Conservation (phyloP, 2,113 vertebrate genomes). For the Takifugu flavidus region DNA sequence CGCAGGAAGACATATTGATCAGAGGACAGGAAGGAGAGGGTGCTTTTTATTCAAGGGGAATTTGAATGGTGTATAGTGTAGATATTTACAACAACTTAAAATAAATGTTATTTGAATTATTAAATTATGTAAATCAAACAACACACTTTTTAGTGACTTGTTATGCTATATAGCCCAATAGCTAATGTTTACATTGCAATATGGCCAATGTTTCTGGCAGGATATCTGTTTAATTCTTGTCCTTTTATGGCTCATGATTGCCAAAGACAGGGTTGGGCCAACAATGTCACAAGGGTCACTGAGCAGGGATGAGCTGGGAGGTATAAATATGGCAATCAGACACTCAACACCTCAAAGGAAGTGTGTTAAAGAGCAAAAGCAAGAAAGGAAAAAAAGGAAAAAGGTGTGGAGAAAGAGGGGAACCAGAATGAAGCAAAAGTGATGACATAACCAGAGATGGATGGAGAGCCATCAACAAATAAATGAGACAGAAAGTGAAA, state of each 20-base stretch:
- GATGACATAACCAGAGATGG: constrained; percentile 51
- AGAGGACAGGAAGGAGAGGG: constrained; percentile 42
- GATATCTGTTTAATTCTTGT: constrained; percentile 48
- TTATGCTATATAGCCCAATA: constrained; percentile 5
- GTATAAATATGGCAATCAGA: constrained; percentile 77
- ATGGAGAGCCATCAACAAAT: constrained; percentile 43
- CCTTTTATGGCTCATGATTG: constrained; percentile 71
- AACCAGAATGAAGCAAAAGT: constrained; percentile 67
- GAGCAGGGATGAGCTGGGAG: constrained; percentile 30
- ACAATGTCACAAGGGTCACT: constrained; percentile 88
- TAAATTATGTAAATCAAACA: too few species aligned
- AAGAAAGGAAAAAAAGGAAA: constrained; percentile 60
- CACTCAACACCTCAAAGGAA: constrained; percentile 73
- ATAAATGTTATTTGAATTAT: too few species aligned
- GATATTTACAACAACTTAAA: too few species aligned
- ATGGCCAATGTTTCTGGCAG: constrained; percentile 31
- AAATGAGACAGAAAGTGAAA: constrained; percentile 62
- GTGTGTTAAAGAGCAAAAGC: constrained; percentile 60
- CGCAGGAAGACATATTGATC: constrained; percentile 49
- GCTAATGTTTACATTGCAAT: constrained; percentile 37
- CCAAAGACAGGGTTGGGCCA: constrained; percentile 79
- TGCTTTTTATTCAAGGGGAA: constrained; percentile 13
- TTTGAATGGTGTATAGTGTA: too few species aligned
- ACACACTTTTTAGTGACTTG: constrained; percentile 5
- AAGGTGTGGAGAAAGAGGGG: constrained; percentile 15